phyloP scores from a whole-genome alignment of 2,113 vertebrate species.

The Spilogale gracilis region DNA sequence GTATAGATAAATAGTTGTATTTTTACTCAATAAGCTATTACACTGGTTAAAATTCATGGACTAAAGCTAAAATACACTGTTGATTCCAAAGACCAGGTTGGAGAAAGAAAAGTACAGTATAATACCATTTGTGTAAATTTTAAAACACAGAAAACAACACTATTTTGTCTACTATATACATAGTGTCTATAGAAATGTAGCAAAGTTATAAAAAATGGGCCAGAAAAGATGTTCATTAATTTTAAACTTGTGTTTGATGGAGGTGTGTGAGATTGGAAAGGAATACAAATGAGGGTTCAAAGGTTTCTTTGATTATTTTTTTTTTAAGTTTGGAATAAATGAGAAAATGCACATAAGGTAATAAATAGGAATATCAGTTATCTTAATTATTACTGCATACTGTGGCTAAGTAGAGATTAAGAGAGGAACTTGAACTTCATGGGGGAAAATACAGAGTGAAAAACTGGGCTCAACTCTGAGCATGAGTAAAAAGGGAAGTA shows the following conservation, averaged over 20 bases:
- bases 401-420: neutral
- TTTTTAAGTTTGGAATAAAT: neutral
- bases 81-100: neutral
- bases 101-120: neutral
- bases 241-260: neutral
- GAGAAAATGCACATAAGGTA: neutral
- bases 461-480: neutral
- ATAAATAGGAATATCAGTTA: neutral
- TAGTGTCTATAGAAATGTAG: neutral
- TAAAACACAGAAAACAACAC: neutral
- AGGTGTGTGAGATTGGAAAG: neutral
- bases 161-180: neutral
- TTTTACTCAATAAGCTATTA: neutral
- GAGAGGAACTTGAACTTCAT: neutral
- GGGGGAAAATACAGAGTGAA: neutral
- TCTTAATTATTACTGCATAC: neutral
- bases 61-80: neutral
- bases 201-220: neutral
- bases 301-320: neutral
- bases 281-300: neutral
- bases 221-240: neutral
- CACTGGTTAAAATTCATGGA: neutral
- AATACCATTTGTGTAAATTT: neutral
- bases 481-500: neutral
- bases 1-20: neutral